Conservation (phyloP, 2,113 vertebrate species). For the Megaleporinus macrocephalus region DNA sequence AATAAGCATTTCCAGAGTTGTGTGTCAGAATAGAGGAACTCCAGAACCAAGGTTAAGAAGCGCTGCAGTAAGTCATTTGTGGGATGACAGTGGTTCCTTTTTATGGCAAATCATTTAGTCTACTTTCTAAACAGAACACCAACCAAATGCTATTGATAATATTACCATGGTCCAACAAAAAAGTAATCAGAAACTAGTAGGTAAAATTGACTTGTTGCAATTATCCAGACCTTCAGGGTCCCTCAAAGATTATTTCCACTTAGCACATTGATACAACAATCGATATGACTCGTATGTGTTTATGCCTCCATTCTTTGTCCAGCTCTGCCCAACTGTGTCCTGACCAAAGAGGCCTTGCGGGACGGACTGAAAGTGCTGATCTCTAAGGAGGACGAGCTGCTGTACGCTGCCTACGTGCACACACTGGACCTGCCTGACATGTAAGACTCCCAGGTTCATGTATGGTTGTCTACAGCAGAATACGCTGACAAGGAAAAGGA, state of each 20-base stretch:
- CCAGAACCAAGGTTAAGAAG: not conserved
- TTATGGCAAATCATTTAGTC: too few relatives aligned
- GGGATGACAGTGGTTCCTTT: too few relatives aligned
- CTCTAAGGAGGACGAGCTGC: constrained; percentile 93
- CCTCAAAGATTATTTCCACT: too few relatives aligned
- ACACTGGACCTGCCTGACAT: constrained; percentile 93
- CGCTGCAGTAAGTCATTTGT: not conserved
- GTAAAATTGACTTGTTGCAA: not conserved
- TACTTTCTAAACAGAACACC: too few relatives aligned
- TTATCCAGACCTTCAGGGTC: not conserved
- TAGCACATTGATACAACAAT: too few relatives aligned
- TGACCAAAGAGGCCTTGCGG: constrained; percentile 89
- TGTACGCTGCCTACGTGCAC: constrained; percentile 91
- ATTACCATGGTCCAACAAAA: too few relatives aligned
- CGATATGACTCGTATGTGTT: not conserved
- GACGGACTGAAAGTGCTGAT: constrained; percentile 94
- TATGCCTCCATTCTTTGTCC: constrained; percentile 37
- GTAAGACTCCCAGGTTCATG: constrained; percentile 72
- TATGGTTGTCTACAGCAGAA: not conserved
- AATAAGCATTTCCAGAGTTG: not conserved
- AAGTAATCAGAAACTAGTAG: not conserved
- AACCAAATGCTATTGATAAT: too few relatives aligned
- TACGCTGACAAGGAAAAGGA: not conserved
- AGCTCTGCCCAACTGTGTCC: constrained; percentile 83
- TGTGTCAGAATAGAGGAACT: not conserved